Evolutionary conservation across 2,888 invertebrate genomes (phyloP), one percentile per base, ranked within the genome.

Genomic region (Empis stercorea): DNA sequence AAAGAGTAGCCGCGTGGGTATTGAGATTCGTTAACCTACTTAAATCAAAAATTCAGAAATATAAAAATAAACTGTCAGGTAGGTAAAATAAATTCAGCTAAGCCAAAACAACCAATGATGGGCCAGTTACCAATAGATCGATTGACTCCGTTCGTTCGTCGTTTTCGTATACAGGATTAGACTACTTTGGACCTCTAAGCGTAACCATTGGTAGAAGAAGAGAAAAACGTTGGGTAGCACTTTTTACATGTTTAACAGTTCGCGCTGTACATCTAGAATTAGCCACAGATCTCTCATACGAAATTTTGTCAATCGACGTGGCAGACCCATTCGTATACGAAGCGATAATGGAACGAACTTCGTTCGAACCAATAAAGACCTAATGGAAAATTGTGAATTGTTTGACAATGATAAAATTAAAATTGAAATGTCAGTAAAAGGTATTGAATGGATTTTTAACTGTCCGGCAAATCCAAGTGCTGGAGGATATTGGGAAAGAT

Each of bases 401-500:
- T 50, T 50, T 10, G 51, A 48, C 11, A 17, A 40, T 20, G 32
- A 49, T 10, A 44, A 32, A 10, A 44, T 52, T 17, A 43, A 50
- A 41, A 32, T 23, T 10, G 48, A 48, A 20, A 30, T 53, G 11
- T 47, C 53, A 1, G 17, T 17, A 4, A 42, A 37, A 27, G 45
- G 49, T n/a, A 36, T 49, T 3, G 45, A 48, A 30, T 51, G 48
- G 48, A 30, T 41, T 10, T 48, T 51, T 34, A 46, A 44, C 7
- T 47, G 47, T 23, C 41, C 45, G 10, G 10, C 23, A 10, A 50
- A 50, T 27, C 45, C 45, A 9, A 23, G 30, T 17, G 43, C 44
- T 43, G 56, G 54, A 3, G 56, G 55, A 3, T 34, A 47, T 10
- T 55, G 56, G 57, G 54, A 57, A 44, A 47, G 55, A 3, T 37